Evolutionary conservation across 2,113 vertebrate genomes (phyloP).

Genomic region (Ammospiza nelsoni): DNA sequence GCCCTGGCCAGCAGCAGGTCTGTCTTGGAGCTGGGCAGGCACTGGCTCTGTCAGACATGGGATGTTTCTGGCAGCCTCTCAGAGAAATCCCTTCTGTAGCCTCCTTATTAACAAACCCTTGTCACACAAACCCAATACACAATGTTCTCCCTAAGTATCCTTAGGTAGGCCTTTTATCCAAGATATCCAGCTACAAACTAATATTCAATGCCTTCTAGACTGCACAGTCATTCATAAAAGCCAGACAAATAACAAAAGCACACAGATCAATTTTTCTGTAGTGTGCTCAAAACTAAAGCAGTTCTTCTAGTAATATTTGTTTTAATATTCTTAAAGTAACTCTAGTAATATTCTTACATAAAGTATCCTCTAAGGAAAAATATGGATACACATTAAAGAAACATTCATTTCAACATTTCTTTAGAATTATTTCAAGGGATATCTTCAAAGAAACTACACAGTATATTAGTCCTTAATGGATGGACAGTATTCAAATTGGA

Average conservation of each 20-base stretch:
- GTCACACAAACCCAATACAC: background rate
- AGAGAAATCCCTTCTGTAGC: background rate
- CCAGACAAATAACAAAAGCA: background rate
- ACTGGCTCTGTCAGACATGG: accelerated
- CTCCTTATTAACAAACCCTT: background rate
- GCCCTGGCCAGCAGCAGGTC: background rate
- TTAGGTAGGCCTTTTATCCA: background rate
- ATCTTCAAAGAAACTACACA: background rate
- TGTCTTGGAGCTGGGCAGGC: accelerated
- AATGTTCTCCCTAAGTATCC: background rate
- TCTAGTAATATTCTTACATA: background rate
- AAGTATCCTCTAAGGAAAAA: background rate
- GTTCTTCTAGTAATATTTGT: background rate
- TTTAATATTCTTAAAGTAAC: background rate
- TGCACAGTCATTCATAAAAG: background rate
- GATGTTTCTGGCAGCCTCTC: background rate
- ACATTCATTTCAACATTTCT: background rate
- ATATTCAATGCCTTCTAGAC: background rate
- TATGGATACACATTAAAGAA: background rate
- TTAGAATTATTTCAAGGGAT: background rate
- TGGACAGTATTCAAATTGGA: background rate
- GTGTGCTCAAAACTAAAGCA: background rate
- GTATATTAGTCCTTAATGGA: background rate
- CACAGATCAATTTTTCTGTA: background rate
- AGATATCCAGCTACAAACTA: background rate